Conservation (phyloP, 2,888 invertebrate genomes). For the Diaphora mendica region DNA sequence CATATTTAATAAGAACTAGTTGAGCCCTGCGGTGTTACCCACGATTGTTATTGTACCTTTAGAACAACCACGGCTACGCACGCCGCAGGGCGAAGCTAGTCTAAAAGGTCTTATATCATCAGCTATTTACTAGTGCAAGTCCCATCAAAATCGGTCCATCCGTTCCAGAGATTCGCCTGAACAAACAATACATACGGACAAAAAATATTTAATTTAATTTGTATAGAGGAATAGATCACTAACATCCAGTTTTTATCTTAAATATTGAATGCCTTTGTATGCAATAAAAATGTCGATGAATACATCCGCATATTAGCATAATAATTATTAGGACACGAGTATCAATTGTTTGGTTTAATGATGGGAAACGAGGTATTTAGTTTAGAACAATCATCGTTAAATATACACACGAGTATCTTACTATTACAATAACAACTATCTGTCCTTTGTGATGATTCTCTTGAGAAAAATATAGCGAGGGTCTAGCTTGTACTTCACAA, state of each 20-base stretch:
- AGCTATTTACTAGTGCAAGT: no score
- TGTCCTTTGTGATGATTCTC: not conserved
- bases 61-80: no score
- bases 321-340: not conserved
- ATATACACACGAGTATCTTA: not conserved
- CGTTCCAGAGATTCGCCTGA: no score
- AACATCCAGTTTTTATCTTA: not conserved
- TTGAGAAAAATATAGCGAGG: not conserved
- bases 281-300: not conserved
- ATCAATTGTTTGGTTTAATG: conserved; percentile 3
- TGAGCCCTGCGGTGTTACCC: no score
- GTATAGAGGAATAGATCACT: not conserved
- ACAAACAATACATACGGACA: no score
- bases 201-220: no score
- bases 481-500: not conserved
- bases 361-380: conserved; percentile 4
- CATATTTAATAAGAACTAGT: not conserved
- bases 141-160: no score
- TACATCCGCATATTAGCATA: not conserved
- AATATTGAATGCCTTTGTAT: not conserved
- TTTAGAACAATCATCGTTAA: not conserved
- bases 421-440: not conserved
- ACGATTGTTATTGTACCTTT: no score
- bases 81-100: no score
- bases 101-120: no score